Conservation (phyloP, 2,888 invertebrate genomes). For the Metacarcinus magister region DNA sequence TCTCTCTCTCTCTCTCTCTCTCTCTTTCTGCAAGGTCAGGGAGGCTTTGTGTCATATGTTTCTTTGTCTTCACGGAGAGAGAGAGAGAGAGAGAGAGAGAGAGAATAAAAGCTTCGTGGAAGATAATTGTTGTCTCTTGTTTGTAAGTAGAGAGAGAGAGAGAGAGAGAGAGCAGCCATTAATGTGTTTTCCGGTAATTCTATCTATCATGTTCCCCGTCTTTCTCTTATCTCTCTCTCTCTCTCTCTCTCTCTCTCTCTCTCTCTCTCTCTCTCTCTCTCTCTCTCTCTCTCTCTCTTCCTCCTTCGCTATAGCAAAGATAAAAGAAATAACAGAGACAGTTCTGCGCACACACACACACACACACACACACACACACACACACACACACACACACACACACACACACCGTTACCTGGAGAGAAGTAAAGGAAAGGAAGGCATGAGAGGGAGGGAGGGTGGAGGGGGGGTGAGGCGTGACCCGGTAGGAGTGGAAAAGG, state of each 20-base stretch:
- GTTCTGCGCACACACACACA: neutral
- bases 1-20: slow-evolving; percentile 28
- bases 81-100: slow-evolving; percentile 39
- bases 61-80: neutral
- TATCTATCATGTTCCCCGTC: neutral
- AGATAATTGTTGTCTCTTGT: too few relatives aligned
- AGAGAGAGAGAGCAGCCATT: neutral
- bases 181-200: neutral
- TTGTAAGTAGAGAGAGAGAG: slow-evolving; percentile 2
- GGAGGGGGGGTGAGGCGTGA: neutral
- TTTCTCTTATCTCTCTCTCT: neutral
- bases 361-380: neutral
- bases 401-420: neutral
- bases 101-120: neutral
- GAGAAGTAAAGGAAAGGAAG: too few relatives aligned
- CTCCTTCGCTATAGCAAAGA: neutral
- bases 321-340: neutral
- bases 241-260: neutral
- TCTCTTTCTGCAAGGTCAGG: neutral
- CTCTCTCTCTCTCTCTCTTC: neutral
- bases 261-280: neutral
- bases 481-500: neutral
- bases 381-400: neutral
- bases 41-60: neutral
- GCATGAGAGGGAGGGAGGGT: neutral